Evolutionary conservation across 2,797 vertebrate genomes (phyloP).

Genomic region (Scolopax rusticola): DNA sequence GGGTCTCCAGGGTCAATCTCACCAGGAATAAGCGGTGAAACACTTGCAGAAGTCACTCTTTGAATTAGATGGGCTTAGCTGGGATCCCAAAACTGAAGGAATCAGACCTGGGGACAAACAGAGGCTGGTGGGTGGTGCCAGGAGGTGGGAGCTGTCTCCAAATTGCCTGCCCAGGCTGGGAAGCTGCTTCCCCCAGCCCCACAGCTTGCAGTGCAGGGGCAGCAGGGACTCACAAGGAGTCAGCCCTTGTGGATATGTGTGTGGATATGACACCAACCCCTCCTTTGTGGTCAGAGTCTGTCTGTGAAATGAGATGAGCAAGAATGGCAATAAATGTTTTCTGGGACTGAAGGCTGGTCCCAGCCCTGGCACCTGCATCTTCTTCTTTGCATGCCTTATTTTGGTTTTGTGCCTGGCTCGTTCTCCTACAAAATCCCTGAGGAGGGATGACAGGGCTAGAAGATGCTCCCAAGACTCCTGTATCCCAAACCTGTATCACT

Average conservation of each 20-base stretch:
- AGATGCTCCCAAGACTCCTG: background rate
- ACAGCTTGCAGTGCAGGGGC: background rate
- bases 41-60: background rate
- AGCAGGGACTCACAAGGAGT: background rate
- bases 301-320: background rate
- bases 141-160: background rate
- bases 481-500: background rate
- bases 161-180: background rate
- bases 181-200: background rate
- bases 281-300: background rate
- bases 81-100: background rate
- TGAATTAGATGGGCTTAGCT: background rate
- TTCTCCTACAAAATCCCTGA: background rate
- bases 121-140: rapidly evolving
- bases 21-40: background rate
- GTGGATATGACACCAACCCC: background rate
- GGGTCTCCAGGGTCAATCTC: background rate
- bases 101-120: background rate
- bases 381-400: background rate
- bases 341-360: background rate
- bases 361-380: background rate
- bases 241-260: too few relatives aligned
- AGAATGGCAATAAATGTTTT: background rate
- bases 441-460: background rate
- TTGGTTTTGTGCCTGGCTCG: background rate